Percentiles rank a stretch among this genome's conserved stretches.
Evolutionary conservation across 2,113 vertebrate genomes (phyloP).

Genomic region (Saguinus midas): DNA sequence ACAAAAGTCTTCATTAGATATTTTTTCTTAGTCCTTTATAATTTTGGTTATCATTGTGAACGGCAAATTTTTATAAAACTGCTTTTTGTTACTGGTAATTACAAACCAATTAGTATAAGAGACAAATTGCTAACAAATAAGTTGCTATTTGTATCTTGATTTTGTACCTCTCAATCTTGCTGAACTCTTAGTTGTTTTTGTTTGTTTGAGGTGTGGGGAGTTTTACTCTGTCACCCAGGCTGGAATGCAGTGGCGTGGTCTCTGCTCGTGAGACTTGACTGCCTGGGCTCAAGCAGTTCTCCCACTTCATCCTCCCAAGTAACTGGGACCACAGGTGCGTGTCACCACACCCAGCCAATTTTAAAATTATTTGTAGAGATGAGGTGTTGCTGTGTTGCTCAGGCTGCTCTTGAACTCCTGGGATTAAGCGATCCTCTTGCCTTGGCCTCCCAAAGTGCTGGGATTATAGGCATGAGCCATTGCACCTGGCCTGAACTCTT

Average conservation of each 20-base stretch:
- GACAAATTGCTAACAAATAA: neutral
- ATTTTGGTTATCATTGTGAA: conserved; percentile 1
- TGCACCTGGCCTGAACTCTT: neutral
- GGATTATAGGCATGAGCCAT: neutral
- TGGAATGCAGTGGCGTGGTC: no score
- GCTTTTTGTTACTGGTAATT: neutral
- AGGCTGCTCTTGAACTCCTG: neutral
- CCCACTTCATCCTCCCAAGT: neutral
- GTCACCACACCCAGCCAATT: neutral
- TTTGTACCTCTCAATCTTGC: neutral
- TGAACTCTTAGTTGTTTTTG: neutral
- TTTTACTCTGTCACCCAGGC: neutral
- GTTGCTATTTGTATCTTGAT: neutral
- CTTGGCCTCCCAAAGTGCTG: neutral
- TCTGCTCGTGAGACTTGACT: neutral
- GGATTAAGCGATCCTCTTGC: neutral
- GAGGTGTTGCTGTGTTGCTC: neutral
- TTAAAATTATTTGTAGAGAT: neutral
- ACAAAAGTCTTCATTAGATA: neutral
- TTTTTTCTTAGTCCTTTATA: neutral
- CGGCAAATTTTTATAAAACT: neutral
- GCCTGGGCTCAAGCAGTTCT: neutral
- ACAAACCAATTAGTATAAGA: neutral
- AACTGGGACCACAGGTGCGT: neutral
- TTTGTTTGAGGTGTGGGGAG: neutral